phyloP scores from a whole-genome alignment of 2,888 invertebrate species.

The Autographa pulchrina region DNA sequence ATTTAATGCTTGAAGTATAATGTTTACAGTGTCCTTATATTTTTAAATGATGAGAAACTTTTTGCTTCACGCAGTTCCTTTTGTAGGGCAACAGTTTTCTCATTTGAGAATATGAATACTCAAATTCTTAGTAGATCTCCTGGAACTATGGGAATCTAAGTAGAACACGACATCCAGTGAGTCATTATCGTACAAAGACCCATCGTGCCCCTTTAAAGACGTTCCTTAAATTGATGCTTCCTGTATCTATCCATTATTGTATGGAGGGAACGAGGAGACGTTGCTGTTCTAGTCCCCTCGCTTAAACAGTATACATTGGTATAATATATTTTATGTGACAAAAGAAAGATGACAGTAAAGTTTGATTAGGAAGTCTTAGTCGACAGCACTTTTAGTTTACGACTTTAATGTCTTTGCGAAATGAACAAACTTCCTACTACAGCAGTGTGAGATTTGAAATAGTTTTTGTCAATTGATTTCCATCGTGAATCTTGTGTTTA shows the following conservation, averaged over 20 bases:
- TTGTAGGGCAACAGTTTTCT: background rate
- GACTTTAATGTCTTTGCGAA: background rate
- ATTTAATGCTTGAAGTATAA: background rate
- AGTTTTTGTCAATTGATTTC: constrained; percentile 19
- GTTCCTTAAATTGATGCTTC: constrained; percentile 6
- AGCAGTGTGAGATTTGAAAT: background rate
- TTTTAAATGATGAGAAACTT: no score
- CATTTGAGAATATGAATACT: no score
- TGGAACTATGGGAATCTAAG: no score
- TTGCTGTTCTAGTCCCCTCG: background rate
- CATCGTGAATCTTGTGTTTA: constrained; percentile 21
- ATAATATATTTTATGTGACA: no score
- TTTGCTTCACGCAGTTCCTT: no score
- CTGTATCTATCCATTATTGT: constrained; percentile 10
- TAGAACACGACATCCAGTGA: no score
- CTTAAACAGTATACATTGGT: background rate
- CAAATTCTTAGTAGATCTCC: no score
- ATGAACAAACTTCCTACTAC: background rate
- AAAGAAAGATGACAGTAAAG: background rate
- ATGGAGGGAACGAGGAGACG: background rate
- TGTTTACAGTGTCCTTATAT: no score
- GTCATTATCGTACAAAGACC: constrained; percentile 10
- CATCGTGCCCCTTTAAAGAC: background rate
- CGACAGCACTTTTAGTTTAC: background rate
- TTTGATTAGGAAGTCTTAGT: background rate